Evolutionary conservation across 2,888 invertebrate species (phyloP).

Genomic region (Epistrophe eligans): DNA sequence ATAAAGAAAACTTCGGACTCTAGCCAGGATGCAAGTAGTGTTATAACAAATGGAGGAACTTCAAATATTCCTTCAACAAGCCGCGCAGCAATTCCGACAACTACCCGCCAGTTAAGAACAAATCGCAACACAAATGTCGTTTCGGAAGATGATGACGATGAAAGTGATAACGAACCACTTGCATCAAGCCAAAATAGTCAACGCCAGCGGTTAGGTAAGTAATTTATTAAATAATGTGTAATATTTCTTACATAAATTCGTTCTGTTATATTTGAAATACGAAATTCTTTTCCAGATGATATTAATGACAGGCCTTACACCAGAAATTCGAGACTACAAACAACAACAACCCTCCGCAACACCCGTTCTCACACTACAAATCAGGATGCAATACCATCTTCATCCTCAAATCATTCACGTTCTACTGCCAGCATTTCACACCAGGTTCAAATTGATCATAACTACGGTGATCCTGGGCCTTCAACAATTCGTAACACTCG

Average conservation of each 20-base stretch:
- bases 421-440: slow-evolving; percentile 67
- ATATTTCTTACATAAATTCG: background rate
- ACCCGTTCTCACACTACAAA: slow-evolving; percentile 62
- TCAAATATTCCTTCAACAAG: slow-evolving; percentile 49
- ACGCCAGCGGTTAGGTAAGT: slow-evolving; percentile 65
- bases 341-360: slow-evolving; percentile 39
- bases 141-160: slow-evolving; percentile 79
- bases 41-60: slow-evolving; percentile 61
- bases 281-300: slow-evolving; percentile 39
- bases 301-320: slow-evolving; percentile 11
- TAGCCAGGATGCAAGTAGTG: slow-evolving; percentile 78
- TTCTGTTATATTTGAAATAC: background rate
- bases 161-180: slow-evolving; percentile 82
- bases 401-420: slow-evolving; percentile 74
- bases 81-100: slow-evolving; percentile 9
- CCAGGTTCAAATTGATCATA: slow-evolving; percentile 80
- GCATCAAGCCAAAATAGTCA: slow-evolving; percentile 79
- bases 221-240: background rate
- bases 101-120: slow-evolving; percentile 81
- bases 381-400: slow-evolving; percentile 63
- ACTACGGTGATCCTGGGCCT: slow-evolving; percentile 82
- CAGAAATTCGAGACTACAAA: slow-evolving; percentile 38
- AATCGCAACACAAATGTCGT: slow-evolving; percentile 82
- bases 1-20: slow-evolving; percentile 71
- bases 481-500: slow-evolving; percentile 80